phyloP scores from a whole-genome alignment of 2,888 invertebrate genomes.

The Orthonychiurus folsomi region DNA sequence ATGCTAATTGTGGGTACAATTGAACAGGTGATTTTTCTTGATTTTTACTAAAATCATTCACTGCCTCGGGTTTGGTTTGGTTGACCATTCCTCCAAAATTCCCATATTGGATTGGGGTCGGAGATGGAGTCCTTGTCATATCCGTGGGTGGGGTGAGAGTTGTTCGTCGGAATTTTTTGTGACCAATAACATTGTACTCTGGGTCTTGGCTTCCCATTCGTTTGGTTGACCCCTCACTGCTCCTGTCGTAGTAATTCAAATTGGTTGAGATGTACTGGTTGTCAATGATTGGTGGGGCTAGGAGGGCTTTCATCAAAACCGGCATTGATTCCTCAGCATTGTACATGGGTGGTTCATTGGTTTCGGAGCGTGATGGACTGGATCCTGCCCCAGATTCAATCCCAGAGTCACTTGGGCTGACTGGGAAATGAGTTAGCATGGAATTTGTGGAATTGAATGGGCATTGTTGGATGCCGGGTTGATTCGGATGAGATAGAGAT shows the following conservation, averaged over 20 bases:
- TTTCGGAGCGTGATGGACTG: conserved; percentile 52
- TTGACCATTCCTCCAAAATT: no score
- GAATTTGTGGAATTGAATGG: neutral
- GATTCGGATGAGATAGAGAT: neutral
- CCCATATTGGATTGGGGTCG: no score
- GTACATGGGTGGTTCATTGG: conserved; percentile 22
- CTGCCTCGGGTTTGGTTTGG: no score
- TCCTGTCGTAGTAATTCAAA: neutral
- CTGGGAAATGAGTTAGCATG: conserved; percentile 18
- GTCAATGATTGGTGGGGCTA: conserved; percentile 84
- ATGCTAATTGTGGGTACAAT: conserved; percentile 43
- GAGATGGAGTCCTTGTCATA: neutral
- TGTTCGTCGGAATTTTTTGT: conserved; percentile 60
- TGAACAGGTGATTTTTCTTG: conserved; percentile 42
- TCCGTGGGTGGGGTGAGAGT: neutral
- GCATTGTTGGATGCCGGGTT: conserved; percentile 2
- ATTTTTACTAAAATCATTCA: neutral
- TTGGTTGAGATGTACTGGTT: conserved; percentile 44
- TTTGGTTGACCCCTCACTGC: neutral
- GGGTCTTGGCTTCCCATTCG: neutral
- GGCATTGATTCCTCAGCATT: conserved; percentile 73
- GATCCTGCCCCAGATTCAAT: conserved; percentile 89
- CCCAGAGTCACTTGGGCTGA: conserved; percentile 60
- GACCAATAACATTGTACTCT: conserved; percentile 11
- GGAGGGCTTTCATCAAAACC: conserved; percentile 80